phyloP scores from a whole-genome alignment of 2,888 invertebrate genomes.

The Ectemnius lituratus region DNA sequence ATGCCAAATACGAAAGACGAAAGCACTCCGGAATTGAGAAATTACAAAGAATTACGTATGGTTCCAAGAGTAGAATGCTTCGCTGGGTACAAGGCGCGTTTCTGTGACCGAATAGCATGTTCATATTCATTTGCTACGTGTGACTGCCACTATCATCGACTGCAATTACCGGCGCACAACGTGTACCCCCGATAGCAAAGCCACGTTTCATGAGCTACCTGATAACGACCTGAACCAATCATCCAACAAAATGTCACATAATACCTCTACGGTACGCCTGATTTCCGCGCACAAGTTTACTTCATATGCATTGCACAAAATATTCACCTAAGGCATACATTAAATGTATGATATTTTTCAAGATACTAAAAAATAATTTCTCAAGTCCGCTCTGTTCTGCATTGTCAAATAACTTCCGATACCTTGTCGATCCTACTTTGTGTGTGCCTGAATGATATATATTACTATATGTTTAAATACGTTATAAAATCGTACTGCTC shows the following conservation, averaged over 20 bases:
- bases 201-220: conserved; percentile 65
- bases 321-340: too few species aligned
- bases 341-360: too few species aligned
- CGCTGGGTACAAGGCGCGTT: conserved; percentile 54
- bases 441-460: too few species aligned
- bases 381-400: too few species aligned
- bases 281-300: too few species aligned
- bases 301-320: too few species aligned
- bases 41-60: conserved; percentile 12
- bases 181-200: conserved; percentile 66
- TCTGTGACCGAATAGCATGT: conserved; percentile 73
- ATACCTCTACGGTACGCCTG: conserved; percentile 1
- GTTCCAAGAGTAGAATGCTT: conserved; percentile 21
- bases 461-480: conserved; percentile 20
- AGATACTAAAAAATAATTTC: too few species aligned
- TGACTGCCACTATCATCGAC: conserved; percentile 62
- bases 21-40: not conserved
- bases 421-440: too few species aligned
- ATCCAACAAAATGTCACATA: conserved; percentile 46
- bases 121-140: conserved; percentile 65
- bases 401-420: too few species aligned
- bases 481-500: conserved; percentile 26
- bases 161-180: conserved; percentile 70
- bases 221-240: conserved; percentile 64
- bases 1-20: too few species aligned